These are phyloP conservation scores for Theodoxus fluviatilis DNA, from an alignment of 2,888 invertebrate genomes.

Conservation along the genomic window DNA sequence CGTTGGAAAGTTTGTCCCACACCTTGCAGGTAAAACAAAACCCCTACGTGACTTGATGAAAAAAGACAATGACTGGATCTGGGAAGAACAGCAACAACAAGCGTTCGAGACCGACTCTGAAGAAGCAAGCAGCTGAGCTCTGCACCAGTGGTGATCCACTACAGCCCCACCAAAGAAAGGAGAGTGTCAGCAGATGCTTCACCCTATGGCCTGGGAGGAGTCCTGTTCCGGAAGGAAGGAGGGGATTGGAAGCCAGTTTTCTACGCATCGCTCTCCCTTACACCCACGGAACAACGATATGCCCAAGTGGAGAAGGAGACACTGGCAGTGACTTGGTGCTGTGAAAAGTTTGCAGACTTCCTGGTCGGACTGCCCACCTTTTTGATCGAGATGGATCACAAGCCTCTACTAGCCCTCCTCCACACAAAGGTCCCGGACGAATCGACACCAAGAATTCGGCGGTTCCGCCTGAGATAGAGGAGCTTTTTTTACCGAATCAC, in stretches of 20 bases:
- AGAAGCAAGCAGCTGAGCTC: not conserved
- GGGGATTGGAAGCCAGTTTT: constrained; percentile 7
- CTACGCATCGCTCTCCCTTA: constrained; percentile 19
- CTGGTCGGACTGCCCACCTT: not conserved
- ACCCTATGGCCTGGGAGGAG: constrained; percentile 14
- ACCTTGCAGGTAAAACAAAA: not conserved
- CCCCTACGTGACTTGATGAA: constrained; percentile 23
- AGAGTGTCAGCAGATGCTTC: constrained; percentile 17
- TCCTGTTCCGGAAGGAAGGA: constrained; percentile 6
- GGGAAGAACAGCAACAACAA: not conserved
- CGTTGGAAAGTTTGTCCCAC: constrained; percentile 20
- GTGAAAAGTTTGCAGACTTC: not conserved
- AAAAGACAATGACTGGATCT: constrained; percentile 7
- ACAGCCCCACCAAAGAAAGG: constrained; percentile 9
- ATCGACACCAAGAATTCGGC: constrained; percentile 27
- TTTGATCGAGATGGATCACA: not conserved
- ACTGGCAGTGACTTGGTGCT: constrained; percentile 10
- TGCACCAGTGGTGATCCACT: constrained; percentile 15
- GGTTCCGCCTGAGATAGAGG: constrained; percentile 22
- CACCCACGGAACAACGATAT: not conserved
- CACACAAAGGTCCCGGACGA: constrained; percentile 22
- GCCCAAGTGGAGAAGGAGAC: not conserved
- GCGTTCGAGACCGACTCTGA: not conserved
- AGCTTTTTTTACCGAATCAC: constrained; percentile 3
- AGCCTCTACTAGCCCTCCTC: constrained; percentile 16